These are phyloP conservation scores for Nemoura dubitans DNA, from an alignment of 2,888 invertebrate species.

Conservation along the genomic window DNA sequence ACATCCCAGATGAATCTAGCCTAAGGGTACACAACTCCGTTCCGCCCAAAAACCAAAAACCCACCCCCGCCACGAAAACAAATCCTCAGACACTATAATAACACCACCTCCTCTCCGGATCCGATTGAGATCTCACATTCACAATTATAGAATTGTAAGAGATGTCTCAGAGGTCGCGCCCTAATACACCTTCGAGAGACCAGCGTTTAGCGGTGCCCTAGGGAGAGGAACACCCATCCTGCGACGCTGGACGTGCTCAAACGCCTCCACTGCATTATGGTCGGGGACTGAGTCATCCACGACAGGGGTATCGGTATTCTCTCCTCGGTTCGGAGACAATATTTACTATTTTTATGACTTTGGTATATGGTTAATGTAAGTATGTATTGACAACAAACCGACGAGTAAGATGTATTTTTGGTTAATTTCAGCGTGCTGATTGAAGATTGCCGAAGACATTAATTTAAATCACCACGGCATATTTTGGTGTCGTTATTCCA, in stretches of 20 bases:
- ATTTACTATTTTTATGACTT: too few relatives aligned
- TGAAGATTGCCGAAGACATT: too few relatives aligned
- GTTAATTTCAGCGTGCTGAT: too few relatives aligned
- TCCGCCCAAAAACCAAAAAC: neutral
- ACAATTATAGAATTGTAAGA: neutral
- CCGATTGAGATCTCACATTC: conserved; percentile 1
- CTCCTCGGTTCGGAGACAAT: too few relatives aligned
- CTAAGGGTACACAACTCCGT: neutral
- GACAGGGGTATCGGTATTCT: too few relatives aligned
- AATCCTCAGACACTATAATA: too few relatives aligned
- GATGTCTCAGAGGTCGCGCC: neutral
- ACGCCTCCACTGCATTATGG: neutral
- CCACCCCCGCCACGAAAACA: neutral
- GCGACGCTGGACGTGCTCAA: neutral
- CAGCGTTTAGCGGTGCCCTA: neutral
- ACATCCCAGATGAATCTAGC: neutral
- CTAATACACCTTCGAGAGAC: neutral
- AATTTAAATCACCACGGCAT: too few relatives aligned
- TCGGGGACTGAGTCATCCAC: neutral
- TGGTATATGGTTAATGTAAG: too few relatives aligned
- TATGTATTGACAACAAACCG: too few relatives aligned
- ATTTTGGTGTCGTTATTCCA: too few relatives aligned
- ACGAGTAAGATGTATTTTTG: too few relatives aligned
- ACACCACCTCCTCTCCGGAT: neutral
- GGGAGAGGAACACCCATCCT: neutral